phyloP scores from a whole-genome alignment of 2,888 invertebrate genomes.

The Volucella inflata region DNA sequence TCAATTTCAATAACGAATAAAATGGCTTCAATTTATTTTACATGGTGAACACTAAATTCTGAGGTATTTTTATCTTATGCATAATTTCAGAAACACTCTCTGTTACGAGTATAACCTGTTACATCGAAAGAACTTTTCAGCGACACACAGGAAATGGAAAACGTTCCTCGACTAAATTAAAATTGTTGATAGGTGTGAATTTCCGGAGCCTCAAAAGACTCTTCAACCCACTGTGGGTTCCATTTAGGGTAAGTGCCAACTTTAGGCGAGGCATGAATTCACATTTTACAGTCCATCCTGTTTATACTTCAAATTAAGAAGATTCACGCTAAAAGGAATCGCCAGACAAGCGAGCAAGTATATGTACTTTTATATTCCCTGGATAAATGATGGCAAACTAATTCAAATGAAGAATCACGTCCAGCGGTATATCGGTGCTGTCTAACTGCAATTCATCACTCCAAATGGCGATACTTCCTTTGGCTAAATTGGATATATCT shows the following conservation, averaged over 20 bases:
- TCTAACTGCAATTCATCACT: constrained; percentile 65
- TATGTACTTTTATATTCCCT: constrained; percentile 8
- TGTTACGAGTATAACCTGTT: background rate
- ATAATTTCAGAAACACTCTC: constrained; percentile 19
- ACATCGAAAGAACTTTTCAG: background rate
- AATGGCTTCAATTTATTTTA: background rate
- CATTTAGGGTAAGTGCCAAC: constrained; percentile 14
- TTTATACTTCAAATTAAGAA: constrained; percentile 1
- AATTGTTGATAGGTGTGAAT: constrained; percentile 41
- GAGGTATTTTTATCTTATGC: background rate
- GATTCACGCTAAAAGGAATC: constrained; percentile 26
- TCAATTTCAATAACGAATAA: constrained; percentile 12
- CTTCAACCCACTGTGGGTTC: background rate
- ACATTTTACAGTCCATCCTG: background rate
- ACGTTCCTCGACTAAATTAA: constrained; percentile 41
- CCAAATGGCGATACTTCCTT: constrained; percentile 67
- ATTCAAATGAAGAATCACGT: background rate
- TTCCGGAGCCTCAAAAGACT: constrained; percentile 24
- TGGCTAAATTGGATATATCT: constrained; percentile 60
- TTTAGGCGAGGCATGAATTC: background rate
- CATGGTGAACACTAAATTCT: constrained; percentile 11
- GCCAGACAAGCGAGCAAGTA: too few relatives aligned
- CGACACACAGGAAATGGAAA: constrained; percentile 41
- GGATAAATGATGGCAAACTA: constrained; percentile 38
- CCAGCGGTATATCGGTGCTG: constrained; percentile 2